phyloP scores from a whole-genome alignment of 2,888 invertebrate genomes.

The Ennomos fuscantarius region DNA sequence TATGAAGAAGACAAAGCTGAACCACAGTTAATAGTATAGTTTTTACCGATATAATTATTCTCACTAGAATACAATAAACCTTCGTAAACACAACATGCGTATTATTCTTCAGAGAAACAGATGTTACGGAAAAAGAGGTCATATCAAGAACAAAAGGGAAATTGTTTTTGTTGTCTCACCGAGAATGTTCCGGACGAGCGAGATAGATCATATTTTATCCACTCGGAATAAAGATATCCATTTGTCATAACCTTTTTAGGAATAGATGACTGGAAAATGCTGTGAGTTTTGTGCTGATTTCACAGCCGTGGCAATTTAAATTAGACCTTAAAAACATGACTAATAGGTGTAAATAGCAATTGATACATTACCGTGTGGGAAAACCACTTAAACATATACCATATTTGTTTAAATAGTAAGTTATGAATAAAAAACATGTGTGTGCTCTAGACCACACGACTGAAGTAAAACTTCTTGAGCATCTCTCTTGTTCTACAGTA shows the following conservation, averaged over 20 bases:
- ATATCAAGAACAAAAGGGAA: constrained; percentile 49
- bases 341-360: no score
- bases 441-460: no score
- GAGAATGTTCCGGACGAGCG: constrained; percentile 30
- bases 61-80: constrained; percentile 37
- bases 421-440: no score
- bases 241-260: constrained; percentile 17
- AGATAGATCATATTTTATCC: constrained; percentile 29
- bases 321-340: no score
- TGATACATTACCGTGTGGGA: no score
- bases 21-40: no score
- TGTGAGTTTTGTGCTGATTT: neutral
- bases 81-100: constrained; percentile 43
- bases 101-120: constrained; percentile 34
- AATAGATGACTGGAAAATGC: constrained; percentile 2
- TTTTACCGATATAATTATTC: neutral
- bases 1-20: no score
- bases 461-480: no score
- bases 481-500: no score
- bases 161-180: constrained; percentile 54
- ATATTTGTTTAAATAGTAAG: no score
- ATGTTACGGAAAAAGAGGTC: constrained; percentile 50
- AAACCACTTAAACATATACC: no score
- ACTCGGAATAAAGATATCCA: constrained; percentile 12
- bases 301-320: no score